phyloP scores from a whole-genome alignment of 2,113 vertebrate genomes.

The Scomber japonicus region DNA sequence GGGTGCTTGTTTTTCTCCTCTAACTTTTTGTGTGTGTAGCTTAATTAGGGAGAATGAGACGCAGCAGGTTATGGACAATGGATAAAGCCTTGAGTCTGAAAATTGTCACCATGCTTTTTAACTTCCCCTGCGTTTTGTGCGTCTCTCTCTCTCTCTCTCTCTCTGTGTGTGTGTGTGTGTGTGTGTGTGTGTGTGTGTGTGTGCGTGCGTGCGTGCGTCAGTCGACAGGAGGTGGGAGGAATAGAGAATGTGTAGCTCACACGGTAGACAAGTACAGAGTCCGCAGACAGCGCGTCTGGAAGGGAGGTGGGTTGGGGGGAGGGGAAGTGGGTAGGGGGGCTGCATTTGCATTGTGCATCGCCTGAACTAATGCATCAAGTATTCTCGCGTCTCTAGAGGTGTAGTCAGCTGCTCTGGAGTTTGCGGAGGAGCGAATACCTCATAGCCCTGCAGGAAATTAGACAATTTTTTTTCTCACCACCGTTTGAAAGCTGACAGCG shows the following conservation, averaged over 20 bases:
- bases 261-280: slow-evolving; percentile 58
- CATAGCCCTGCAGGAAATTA: slow-evolving; percentile 49
- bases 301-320: background rate
- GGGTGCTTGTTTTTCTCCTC: slow-evolving; percentile 43
- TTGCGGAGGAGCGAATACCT: slow-evolving; percentile 31
- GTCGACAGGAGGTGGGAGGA: slow-evolving; percentile 66
- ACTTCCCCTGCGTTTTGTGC: slow-evolving; percentile 61
- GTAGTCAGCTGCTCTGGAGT: slow-evolving; percentile 55
- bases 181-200: slow-evolving; percentile 15
- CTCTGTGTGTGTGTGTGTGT: too few species aligned
- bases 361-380: slow-evolving; percentile 54
- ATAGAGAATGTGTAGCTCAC: slow-evolving; percentile 58
- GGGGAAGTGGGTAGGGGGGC: background rate
- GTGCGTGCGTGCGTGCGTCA: slow-evolving; percentile 45
- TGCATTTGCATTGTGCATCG: slow-evolving; percentile 50
- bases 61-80: slow-evolving; percentile 73
- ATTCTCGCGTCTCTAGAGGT: slow-evolving; percentile 54
- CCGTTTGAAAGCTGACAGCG: slow-evolving; percentile 12
- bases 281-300: slow-evolving; percentile 74
- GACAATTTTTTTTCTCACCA: slow-evolving; percentile 3
- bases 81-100: slow-evolving; percentile 66
- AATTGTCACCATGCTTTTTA: slow-evolving; percentile 67
- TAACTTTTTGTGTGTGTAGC: slow-evolving; percentile 61
- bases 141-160: slow-evolving; percentile 1
- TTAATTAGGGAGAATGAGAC: slow-evolving; percentile 52